Evolutionary conservation across 2,113 vertebrate species (phyloP).

Genomic region (Ploceus nigricollis): DNA sequence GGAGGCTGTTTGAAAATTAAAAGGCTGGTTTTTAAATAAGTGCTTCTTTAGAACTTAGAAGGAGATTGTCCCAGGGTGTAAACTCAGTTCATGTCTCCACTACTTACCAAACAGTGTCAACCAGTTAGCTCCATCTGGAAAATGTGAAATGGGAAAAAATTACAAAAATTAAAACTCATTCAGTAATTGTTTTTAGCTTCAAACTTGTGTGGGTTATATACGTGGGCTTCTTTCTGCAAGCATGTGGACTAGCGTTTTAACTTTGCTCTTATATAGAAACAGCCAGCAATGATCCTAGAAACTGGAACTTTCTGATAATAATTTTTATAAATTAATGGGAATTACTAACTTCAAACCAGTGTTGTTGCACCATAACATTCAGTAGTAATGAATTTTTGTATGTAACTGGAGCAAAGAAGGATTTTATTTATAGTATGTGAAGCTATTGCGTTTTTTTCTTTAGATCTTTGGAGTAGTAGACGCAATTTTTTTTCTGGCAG

Average conservation of each 20-base stretch:
- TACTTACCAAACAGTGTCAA: neutral
- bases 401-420: neutral
- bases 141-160: neutral
- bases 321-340: neutral
- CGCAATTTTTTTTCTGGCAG: neutral
- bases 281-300: neutral
- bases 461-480: neutral
- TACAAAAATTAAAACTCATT: neutral
- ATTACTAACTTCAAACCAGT: neutral
- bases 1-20: neutral
- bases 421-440: neutral
- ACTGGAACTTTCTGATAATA: neutral
- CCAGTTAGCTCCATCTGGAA: neutral
- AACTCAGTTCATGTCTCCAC: neutral
- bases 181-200: neutral
- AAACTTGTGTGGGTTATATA: neutral
- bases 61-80: neutral
- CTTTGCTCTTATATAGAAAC: neutral
- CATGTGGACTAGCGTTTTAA: neutral
- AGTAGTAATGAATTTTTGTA: fast-evolving
- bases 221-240: neutral
- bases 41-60: neutral
- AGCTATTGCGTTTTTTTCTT: neutral
- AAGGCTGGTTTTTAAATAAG: neutral
- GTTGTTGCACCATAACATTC: neutral